Base-by-base conservation (phyloP, 2,797 vertebrate species). In the Ficedula albicollis region DNA sequence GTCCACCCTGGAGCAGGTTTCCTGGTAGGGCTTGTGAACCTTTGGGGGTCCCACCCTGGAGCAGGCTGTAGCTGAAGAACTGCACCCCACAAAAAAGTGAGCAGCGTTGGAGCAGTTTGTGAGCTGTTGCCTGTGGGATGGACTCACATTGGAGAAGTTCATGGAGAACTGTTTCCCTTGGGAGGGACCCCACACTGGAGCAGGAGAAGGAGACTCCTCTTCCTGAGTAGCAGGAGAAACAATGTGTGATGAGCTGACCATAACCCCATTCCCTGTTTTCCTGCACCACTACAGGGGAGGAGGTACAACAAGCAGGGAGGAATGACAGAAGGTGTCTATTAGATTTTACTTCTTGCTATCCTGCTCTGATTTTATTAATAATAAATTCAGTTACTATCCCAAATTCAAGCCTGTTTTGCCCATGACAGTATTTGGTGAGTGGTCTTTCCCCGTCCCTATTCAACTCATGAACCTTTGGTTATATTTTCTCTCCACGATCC, bases 41-140 rank as follows among this genome's bases (percentile, higher is more conserved):
- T 23, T 8, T n/a, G 23, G 13, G 4, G 1, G 6, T 27, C 27
- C 38, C 51, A 51, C 7, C 1, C 43, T 32, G 29, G 38, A 51
- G 23, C 36, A 51, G 19, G 13, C 16, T 73, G 38, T 30, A 5
- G n/a, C 32, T 34, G 38, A 38, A 20, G n/a, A 5, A 49, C 22
- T 43, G 39, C 13, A 68, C 16, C 6, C 20, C 25, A 5, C 23
- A 10, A 9, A 44, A 72, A 58, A 38, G 22, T 29, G 38, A 29
- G 23, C 15, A 63, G 2, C 0, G 0, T 3, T 64, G 51, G 36
- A 49, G 43, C 15, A 44, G 9, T 43, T 51, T 43, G 23, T 49
- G 66, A 49, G 9, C 13, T 32, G 8, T 8, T 63, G 30, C 18
- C 49, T 3, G 1, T 79, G 58, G 27, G 27, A 51, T 43, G 32